These are phyloP conservation scores for Drosophila heteroneura DNA, from an alignment of 2,888 invertebrate genomes.

Conservation along the genomic window DNA sequence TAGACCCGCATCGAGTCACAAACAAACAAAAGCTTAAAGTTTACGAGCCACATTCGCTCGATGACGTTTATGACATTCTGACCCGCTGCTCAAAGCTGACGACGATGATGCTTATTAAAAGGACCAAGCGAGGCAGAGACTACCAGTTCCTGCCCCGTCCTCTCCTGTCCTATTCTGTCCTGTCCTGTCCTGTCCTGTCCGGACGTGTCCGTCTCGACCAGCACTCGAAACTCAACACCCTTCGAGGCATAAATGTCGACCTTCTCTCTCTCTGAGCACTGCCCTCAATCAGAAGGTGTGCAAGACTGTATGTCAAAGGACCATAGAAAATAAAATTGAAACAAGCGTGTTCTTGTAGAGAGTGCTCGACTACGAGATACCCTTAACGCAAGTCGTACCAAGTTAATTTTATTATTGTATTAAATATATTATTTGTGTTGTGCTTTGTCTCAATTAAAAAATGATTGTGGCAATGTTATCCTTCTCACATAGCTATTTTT, in stretches of 20 bases:
- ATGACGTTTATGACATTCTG: conserved; percentile 70
- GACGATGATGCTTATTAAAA: conserved; percentile 61
- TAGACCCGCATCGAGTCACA: conserved; percentile 5
- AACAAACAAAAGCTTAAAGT: conserved; percentile 39
- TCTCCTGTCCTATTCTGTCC: too few species aligned
- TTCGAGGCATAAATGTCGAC: conserved; percentile 10
- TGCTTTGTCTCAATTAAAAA: not conserved
- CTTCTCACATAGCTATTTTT: too few species aligned
- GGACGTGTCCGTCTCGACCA: not conserved
- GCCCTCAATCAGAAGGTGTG: not conserved
- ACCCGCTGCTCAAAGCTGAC: conserved; percentile 40
- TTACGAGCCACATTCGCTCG: conserved; percentile 60
- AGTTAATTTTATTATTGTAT: not conserved
- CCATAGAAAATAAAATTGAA: not conserved
- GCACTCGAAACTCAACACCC: conserved; percentile 13
- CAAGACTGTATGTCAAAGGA: not conserved
- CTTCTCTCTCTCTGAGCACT: not conserved
- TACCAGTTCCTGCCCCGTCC: not conserved
- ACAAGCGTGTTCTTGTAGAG: not conserved
- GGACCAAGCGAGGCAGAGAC: conserved; percentile 24
- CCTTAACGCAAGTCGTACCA: not conserved
- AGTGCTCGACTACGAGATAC: not conserved
- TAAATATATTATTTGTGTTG: not conserved
- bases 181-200: not conserved
- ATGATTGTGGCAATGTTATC: not conserved